These are phyloP conservation scores for Atopsyche davidsoni DNA, from an alignment of 1,140 invertebrate genomes.

Conservation along the genomic window DNA sequence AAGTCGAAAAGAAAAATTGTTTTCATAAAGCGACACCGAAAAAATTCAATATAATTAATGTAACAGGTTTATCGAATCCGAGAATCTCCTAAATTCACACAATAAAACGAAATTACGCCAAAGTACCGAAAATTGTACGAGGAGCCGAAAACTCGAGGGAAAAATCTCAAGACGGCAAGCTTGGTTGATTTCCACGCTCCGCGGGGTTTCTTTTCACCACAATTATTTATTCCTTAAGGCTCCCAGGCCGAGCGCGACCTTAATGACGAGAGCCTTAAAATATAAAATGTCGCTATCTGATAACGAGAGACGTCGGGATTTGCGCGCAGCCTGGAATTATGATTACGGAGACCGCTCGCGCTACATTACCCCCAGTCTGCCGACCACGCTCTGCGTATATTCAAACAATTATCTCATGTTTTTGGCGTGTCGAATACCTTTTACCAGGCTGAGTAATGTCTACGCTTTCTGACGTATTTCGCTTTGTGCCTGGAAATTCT, in stretches of 20 bases:
- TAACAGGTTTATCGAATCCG: slow-evolving; percentile 15
- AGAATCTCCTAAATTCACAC: slow-evolving; percentile 18
- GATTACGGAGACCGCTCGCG: slow-evolving; percentile 1
- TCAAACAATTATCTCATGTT: background rate
- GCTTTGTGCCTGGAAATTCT: too few relatives aligned
- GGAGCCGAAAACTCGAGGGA: slow-evolving; percentile 17
- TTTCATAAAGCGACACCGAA: too few relatives aligned
- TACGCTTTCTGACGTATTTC: too few relatives aligned
- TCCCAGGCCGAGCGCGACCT: slow-evolving; percentile 8
- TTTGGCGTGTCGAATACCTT: too few relatives aligned
- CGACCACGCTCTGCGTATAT: background rate
- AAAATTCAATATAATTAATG: slow-evolving; percentile 18
- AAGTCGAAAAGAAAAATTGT: too few relatives aligned
- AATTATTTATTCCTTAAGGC: slow-evolving; percentile 23
- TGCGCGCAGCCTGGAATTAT: slow-evolving; percentile 8
- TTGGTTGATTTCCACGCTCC: slow-evolving; percentile 11
- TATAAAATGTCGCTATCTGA: slow-evolving; percentile 22
- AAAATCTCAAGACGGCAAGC: slow-evolving; percentile 22
- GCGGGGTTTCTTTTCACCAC: slow-evolving; percentile 19
- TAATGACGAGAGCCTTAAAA: slow-evolving; percentile 25
- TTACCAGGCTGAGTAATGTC: too few relatives aligned
- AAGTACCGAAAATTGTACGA: slow-evolving; percentile 18
- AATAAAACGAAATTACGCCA: slow-evolving; percentile 21
- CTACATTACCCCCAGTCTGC: slow-evolving; percentile 4
- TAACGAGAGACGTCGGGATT: slow-evolving; percentile 9